phyloP scores from a whole-genome alignment of 2,113 vertebrate genomes.

The Thamnophis sirtalis region DNA sequence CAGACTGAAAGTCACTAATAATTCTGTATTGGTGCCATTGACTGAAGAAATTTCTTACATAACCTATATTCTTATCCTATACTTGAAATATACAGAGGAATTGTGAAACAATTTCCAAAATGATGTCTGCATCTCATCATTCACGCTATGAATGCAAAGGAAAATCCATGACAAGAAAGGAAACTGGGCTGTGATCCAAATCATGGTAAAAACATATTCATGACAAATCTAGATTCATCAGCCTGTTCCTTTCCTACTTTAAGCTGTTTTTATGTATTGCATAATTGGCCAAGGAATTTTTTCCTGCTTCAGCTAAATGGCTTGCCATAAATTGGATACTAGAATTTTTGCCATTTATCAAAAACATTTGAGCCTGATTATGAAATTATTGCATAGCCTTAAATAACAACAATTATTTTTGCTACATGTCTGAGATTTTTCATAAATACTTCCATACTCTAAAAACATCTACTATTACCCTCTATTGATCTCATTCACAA shows the following conservation, averaged over 20 bases:
- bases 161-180: constrained; percentile 12
- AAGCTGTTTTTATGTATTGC: neutral
- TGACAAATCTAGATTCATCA: neutral
- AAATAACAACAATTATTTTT: neutral
- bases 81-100: constrained; percentile 19
- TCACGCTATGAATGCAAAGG: constrained; percentile 34
- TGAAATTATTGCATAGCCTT: neutral
- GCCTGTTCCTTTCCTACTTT: neutral
- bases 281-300: neutral
- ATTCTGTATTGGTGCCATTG: constrained; percentile 26
- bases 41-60: constrained; percentile 47
- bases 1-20: constrained; percentile 20
- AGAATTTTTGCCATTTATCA: neutral
- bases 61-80: constrained; percentile 30
- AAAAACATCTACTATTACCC: neutral
- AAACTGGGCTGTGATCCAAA: constrained; percentile 11
- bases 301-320: neutral
- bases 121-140: constrained; percentile 40
- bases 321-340: neutral
- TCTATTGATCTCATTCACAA: neutral
- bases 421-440: neutral
- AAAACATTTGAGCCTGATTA: neutral
- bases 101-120: constrained; percentile 41
- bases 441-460: neutral
- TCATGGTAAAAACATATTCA: constrained; percentile 24